A percentile compares a stretch with the other conserved stretches of the same genome.
Evolutionary conservation across 2,888 invertebrate species (phyloP).

Genomic region (Neoitamus cyanurus): DNA sequence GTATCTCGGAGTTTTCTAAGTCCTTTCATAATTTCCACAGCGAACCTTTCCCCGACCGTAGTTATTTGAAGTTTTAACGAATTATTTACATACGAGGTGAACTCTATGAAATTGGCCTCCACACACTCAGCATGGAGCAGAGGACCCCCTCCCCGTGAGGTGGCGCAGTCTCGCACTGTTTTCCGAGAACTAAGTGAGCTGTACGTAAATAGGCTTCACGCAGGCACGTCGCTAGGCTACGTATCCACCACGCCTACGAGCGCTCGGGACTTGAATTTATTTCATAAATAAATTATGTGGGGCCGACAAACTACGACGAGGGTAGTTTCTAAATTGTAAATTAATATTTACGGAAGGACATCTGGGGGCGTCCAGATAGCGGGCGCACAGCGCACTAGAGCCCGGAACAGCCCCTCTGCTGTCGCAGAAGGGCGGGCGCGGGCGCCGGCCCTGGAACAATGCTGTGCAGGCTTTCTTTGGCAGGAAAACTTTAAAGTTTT

Average conservation of each 20-base stretch:
- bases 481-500: constrained; percentile 38
- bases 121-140: background rate
- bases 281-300: constrained; percentile 43
- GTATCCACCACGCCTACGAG: constrained; percentile 35
- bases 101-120: constrained; percentile 7
- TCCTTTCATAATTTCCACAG: constrained; percentile 33
- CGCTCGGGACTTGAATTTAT: constrained; percentile 37
- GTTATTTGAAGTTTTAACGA: constrained; percentile 42
- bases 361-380: constrained; percentile 28
- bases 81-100: constrained; percentile 37
- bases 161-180: constrained; percentile 35
- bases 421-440: background rate
- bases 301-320: constrained; percentile 41
- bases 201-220: constrained; percentile 39
- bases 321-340: constrained; percentile 53
- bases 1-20: background rate
- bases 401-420: background rate
- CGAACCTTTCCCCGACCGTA: constrained; percentile 7
- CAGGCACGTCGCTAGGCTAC: constrained; percentile 3
- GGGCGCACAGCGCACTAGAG: background rate
- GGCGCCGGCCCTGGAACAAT: background rate
- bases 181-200: constrained; percentile 7
- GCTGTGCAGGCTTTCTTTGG: background rate
- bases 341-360: constrained; percentile 51
- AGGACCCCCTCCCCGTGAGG: background rate